phyloP scores from a whole-genome alignment of 2,888 invertebrate species.

The Eueremaeus valkanovi region DNA sequence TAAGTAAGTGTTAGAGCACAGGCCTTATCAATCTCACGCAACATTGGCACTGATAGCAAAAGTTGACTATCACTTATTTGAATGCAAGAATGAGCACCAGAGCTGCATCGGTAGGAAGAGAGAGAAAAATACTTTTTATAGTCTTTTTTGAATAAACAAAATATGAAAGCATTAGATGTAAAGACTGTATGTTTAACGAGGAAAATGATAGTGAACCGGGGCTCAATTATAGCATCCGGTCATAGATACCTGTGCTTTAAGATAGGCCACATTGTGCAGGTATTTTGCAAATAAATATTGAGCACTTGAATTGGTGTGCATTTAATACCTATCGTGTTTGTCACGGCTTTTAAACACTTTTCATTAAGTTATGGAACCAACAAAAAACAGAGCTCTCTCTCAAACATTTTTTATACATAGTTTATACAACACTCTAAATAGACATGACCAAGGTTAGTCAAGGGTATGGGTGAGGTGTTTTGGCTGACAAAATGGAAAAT shows the following conservation, averaged over 20 bases:
- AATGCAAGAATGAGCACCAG: neutral
- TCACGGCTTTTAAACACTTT: constrained; percentile 32
- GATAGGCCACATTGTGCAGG: no score
- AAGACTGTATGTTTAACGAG: constrained; percentile 12
- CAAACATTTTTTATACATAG: neutral
- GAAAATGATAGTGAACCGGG: constrained; percentile 15
- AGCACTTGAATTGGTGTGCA: neutral
- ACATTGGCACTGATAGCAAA: constrained; percentile 26
- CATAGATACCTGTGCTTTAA: neutral
- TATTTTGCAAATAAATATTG: constrained; percentile 21
- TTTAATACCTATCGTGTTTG: constrained; percentile 22
- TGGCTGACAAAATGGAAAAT: no score
- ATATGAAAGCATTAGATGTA: neutral
- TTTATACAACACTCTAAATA: neutral
- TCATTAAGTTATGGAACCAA: constrained; percentile 19
- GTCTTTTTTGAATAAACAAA: neutral
- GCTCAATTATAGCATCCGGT: constrained; percentile 31
- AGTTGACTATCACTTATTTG: neutral
- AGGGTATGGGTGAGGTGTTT: no score
- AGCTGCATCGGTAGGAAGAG: neutral
- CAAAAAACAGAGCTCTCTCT: no score
- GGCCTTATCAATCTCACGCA: constrained; percentile 30
- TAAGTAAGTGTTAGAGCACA: neutral
- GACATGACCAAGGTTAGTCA: neutral
- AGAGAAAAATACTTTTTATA: neutral